These are phyloP conservation scores for Rhopalosiphum maidis DNA, from an alignment of 1,140 invertebrate species.

Conservation along the genomic window DNA sequence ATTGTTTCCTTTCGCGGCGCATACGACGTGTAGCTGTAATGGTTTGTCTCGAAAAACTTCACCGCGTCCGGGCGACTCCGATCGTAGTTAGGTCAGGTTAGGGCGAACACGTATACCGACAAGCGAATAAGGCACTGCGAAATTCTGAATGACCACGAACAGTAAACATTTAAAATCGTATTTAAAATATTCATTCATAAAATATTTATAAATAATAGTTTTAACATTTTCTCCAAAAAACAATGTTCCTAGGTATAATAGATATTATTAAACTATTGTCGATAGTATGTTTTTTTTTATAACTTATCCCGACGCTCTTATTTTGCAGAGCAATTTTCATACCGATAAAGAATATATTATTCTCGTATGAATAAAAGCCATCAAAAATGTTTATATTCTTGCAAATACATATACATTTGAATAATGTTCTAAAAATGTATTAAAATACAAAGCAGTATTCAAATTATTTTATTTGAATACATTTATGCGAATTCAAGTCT, in stretches of 20 bases:
- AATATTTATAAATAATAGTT: background rate
- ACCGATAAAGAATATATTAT: background rate
- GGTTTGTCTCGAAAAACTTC: no score
- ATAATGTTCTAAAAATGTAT: conserved; percentile 18
- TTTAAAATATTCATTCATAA: background rate
- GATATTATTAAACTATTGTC: background rate
- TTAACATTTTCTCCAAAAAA: background rate
- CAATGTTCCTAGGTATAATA: background rate
- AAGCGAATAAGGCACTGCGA: background rate
- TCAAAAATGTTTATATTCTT: background rate
- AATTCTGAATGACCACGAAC: background rate
- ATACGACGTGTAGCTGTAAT: background rate
- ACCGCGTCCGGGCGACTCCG: background rate
- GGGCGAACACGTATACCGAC: no score
- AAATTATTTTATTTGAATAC: conserved; percentile 20
- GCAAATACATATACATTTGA: background rate
- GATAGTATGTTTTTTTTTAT: background rate
- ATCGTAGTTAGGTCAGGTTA: background rate
- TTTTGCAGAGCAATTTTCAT: background rate
- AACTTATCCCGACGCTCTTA: background rate
- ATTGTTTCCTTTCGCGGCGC: background rate
- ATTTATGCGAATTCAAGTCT: conserved; percentile 8
- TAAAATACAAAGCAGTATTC: conserved; percentile 17
- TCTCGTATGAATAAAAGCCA: background rate
- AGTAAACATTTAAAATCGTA: background rate